Percentiles rank a stretch among this genome's conserved stretches.
Conservation (phyloP, 2,888 invertebrate genomes). For the Zonitis immaculata region DNA sequence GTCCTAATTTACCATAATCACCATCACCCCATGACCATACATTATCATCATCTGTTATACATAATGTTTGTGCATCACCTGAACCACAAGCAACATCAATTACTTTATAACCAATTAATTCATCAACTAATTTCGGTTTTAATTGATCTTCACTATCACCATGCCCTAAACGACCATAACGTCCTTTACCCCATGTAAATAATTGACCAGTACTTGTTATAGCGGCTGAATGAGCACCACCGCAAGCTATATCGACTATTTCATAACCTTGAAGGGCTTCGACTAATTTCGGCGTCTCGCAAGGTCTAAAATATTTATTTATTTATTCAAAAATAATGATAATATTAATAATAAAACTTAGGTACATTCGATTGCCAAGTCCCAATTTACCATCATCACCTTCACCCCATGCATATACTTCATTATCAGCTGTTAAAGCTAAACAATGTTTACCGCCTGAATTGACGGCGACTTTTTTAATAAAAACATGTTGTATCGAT, state of each 20-base stretch:
- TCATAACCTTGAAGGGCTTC: conserved; percentile 80
- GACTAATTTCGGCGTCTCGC: conserved; percentile 82
- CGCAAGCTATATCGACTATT: conserved; percentile 87
- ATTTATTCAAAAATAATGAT: too few relatives aligned
- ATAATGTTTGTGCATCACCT: conserved; percentile 89
- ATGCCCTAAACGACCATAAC: conserved; percentile 90
- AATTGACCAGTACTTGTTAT: conserved; percentile 89
- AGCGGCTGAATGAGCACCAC: conserved; percentile 92
- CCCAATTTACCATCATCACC: conserved; percentile 94
- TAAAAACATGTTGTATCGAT: conserved; percentile 85
- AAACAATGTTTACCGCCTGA: conserved; percentile 94
- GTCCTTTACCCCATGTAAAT: conserved; percentile 93
- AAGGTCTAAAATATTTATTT: too few relatives aligned
- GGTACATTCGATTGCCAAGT: conserved; percentile 80
- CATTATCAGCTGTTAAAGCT: conserved; percentile 89
- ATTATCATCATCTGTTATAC: conserved; percentile 83
- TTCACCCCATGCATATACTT: conserved; percentile 94
- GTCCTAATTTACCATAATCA: conserved; percentile 90
- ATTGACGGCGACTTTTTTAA: conserved; percentile 92
- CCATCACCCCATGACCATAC: conserved; percentile 97
- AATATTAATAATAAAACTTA: too few relatives aligned
- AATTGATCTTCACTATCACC: conserved; percentile 85
- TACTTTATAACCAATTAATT: conserved; percentile 75
- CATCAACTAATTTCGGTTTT: conserved; percentile 79
- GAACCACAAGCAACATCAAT: conserved; percentile 93